These are phyloP conservation scores for Galaxea fascicularis DNA, from an alignment of 92 coral and sea anemone genomes.

Conservation along the genomic window DNA sequence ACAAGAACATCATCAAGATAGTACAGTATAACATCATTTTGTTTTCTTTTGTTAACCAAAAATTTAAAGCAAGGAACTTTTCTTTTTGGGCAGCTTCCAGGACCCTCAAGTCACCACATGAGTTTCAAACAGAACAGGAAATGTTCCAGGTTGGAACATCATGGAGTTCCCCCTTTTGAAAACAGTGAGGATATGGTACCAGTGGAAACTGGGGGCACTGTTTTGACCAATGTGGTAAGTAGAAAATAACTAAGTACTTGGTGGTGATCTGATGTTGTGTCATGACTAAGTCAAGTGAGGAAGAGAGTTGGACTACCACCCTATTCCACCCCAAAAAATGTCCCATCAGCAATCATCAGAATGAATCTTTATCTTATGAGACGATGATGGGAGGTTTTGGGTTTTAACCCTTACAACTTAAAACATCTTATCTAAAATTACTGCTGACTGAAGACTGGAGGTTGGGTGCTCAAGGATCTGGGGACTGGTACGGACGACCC, in stretches of 20 bases:
- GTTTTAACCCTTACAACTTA: no score
- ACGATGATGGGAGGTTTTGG: no score
- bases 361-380: no score
- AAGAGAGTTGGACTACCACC: not conserved
- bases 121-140: slow-evolving; percentile 64
- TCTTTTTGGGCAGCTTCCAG: slow-evolving; percentile 68
- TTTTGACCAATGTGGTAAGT: slow-evolving; percentile 74
- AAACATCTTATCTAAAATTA: no score
- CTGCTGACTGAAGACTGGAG: no score
- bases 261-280: not conserved
- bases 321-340: no score
- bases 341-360: no score
- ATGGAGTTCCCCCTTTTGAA: slow-evolving; percentile 54
- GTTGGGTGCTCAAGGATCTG: no score
- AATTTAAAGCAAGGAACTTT: not conserved
- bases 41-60: not conserved
- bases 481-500: no score
- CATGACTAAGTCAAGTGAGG: not conserved
- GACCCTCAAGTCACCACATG: slow-evolving; percentile 79
- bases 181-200: slow-evolving; percentile 44
- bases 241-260: not conserved
- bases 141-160: slow-evolving; percentile 78
- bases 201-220: slow-evolving; percentile 68
- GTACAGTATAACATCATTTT: not conserved
- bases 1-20: no score